Percentiles rank a stretch among this genome's conserved stretches.
These are phyloP conservation scores for Argyrosomus regius DNA, from an alignment of 2,797 vertebrate genomes.

Conservation along the genomic window DNA sequence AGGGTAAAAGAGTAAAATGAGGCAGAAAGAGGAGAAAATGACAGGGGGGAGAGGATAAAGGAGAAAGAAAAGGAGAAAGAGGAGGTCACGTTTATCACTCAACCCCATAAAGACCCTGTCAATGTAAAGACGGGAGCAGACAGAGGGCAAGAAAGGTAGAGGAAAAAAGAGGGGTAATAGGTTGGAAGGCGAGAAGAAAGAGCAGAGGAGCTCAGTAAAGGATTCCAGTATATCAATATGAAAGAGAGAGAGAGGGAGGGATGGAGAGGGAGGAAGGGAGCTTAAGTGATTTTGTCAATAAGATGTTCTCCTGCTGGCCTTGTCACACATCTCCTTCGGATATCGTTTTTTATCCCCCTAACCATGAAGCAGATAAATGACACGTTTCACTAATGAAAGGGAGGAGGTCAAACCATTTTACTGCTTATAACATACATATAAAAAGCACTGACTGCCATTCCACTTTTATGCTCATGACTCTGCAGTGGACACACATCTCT, in stretches of 20 bases:
- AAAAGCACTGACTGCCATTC: not conserved
- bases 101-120: constrained; percentile 51
- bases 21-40: constrained; percentile 4
- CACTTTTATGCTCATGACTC: not conserved
- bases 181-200: constrained; percentile 27
- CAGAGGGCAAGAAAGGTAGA: not conserved
- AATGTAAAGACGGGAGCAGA: constrained; percentile 12
- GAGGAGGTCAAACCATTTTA: constrained; percentile 21
- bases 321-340: constrained; percentile 24
- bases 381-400: not conserved
- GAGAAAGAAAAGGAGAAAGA: constrained; percentile 11
- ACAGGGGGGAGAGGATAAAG: constrained; percentile 7
- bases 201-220: constrained; percentile 29
- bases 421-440: constrained; percentile 1
- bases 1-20: not conserved
- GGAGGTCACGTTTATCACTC: constrained; percentile 35
- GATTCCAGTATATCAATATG: constrained; percentile 57
- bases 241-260: constrained; percentile 4
- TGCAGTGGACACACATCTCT: not conserved
- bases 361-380: constrained; percentile 37
- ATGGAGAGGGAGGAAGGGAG: not conserved
- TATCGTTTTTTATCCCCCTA: constrained; percentile 26
- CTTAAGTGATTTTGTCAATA: constrained; percentile 51
- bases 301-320: constrained; percentile 54
- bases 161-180: not conserved